Evolutionary conservation across 2,888 invertebrate genomes (phyloP), one percentile per base, ranked within the genome.

Genomic region (Heliconius sara): DNA sequence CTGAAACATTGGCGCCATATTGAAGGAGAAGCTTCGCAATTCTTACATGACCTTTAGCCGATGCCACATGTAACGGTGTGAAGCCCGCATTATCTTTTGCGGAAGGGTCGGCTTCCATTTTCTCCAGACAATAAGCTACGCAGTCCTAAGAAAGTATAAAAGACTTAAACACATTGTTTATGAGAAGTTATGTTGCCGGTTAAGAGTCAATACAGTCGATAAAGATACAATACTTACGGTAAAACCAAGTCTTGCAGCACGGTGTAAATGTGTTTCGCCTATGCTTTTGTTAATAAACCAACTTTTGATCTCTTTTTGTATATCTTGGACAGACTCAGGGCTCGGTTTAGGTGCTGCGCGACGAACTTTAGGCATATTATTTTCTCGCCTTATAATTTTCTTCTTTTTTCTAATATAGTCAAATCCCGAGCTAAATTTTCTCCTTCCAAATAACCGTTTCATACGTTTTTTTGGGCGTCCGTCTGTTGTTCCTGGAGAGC

Each of bases 221-320:
- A 9, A 7, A 30, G 66, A 79, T 75, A 77, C 73, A 25, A 86
- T 83, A 95, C 96, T 96, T 92, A 98, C 98, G 90, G 97, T 97
- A 87, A 98, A 97, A 77, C 98, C 98, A 78, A 98, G 96, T 86
- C 99, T 96, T 3, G 99, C 98, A 71, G 99, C 98, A 86, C 99
- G 96, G 90, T 99, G 99, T 76, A 99, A 96, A 86, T 98, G 96
- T 1, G 99, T 99, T 92, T 99, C 99, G 12, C 99, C 99, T 60
- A 98, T 97, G 76, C 99, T 98, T 91, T 99, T 99, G 91, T 99
- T 99, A 77, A 99, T 96, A 82, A 98, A 98, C 98, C 98, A 98
- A 84, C 97, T 96, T 89, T 98, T 97, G 82, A 98, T 97, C 92
- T 98, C 98, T 85, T 97, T 97, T 83, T 97, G 97, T 77, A 98